Base-by-base conservation (phyloP, 2,888 invertebrate species). In the Athalia circularis region DNA sequence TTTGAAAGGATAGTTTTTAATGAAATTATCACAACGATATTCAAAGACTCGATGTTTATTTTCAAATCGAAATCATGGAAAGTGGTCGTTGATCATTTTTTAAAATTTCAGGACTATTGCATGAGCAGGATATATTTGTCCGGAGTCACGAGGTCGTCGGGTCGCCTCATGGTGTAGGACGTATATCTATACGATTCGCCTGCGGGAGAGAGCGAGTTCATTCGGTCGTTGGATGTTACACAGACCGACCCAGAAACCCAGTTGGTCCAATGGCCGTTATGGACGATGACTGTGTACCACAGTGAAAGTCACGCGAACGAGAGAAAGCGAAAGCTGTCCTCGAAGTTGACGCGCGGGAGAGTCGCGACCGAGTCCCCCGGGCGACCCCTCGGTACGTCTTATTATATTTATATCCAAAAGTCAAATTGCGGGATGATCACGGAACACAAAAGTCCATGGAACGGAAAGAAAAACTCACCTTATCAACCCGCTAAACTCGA, bases 271-370 rank as follows among this genome's bases (percentile, higher is more conserved):
- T 43, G 52, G 29, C 43, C 68, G 43, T 68, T 68, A 54, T 43
- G 54, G 52, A 50, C 5, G 67, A 43, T 9, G 68, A 54, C 68
- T 68, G 54, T 52, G 11, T 47, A 62, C 61, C 52, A 80, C 81
- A 85, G 85, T 85, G 87, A 87, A 87, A 87, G 87, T 87, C 85
- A 85, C 80, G 75, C 80, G 79, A 82, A 80, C 85, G 84, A 85
- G 87, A 84, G 87, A 87, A 87, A 87, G 87, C 86, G 87, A 87
- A 87, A 87, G 87, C 72, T 77, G 81, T 85, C 86, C 87, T 85
- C 86, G 87, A 85, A 54, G 9, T 8, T 43, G 43, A 70, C 15
- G 48, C 48, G 47, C 45, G 43, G 52, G 65, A 77, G 50, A 59
- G 48, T 57, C 62, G 29, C 29, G 74, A 45, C 57, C 74, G 64